These are phyloP conservation scores for Aethes cnicana DNA, from an alignment of 2,888 invertebrate species.

Conservation along the genomic window DNA sequence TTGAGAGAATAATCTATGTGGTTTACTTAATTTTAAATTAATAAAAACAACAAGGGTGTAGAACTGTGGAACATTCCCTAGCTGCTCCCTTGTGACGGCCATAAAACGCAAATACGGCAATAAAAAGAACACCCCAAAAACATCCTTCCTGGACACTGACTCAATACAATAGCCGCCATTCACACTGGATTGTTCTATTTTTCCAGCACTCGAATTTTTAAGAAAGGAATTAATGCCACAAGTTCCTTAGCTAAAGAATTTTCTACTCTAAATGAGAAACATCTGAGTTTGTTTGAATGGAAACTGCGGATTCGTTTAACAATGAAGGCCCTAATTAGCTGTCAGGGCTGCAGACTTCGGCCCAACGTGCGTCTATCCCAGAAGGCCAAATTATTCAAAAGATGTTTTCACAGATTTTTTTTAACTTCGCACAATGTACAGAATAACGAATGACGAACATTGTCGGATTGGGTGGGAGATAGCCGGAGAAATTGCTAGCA, in stretches of 20 bases:
- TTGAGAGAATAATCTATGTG: too few species aligned
- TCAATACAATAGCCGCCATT: conserved; percentile 77
- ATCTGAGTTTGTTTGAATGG: conserved; percentile 45
- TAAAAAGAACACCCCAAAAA: conserved; percentile 78
- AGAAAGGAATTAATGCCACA: conserved; percentile 73
- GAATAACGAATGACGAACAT: conserved; percentile 43
- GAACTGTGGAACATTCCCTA: conserved; percentile 70
- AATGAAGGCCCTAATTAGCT: conserved; percentile 80
- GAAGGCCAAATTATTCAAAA: conserved; percentile 78
- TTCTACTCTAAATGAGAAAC: conserved; percentile 47
- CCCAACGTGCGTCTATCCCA: conserved; percentile 63
- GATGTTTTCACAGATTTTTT: conserved; percentile 76
- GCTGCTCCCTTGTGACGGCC: conserved; percentile 67
- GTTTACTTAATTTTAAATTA: conserved; percentile 32
- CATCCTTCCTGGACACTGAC: conserved; percentile 81
- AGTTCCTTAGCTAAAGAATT: conserved; percentile 39
- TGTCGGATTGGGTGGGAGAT: conserved; percentile 38
- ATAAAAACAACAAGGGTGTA: conserved; percentile 55
- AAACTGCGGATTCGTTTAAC: conserved; percentile 69
- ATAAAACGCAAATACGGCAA: conserved; percentile 82
- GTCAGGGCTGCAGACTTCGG: conserved; percentile 72
- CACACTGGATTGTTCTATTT: conserved; percentile 79
- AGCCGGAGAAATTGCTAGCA: too few species aligned
- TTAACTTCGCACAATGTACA: conserved; percentile 65
- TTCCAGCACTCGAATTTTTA: conserved; percentile 77